phyloP scores from a whole-genome alignment of 2,888 invertebrate genomes.

The Gasteruption jaculator region DNA sequence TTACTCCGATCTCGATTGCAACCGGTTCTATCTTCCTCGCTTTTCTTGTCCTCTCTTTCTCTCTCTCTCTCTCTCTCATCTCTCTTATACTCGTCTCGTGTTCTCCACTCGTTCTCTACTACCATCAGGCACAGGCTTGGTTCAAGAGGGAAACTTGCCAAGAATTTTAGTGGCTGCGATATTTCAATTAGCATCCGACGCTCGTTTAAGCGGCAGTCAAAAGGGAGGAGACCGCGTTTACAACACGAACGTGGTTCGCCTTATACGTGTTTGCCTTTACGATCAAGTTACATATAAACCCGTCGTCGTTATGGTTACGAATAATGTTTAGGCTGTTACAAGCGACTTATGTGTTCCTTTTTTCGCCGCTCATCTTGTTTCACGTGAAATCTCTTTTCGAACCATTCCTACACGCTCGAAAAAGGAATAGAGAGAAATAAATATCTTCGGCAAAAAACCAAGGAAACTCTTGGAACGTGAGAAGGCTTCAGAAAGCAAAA shows the following conservation, averaged over 20 bases:
- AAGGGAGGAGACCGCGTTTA: slow-evolving; percentile 24
- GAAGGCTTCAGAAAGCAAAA: no score
- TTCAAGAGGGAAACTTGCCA: slow-evolving; percentile 38
- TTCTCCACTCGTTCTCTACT: slow-evolving; percentile 20
- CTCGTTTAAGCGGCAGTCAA: slow-evolving; percentile 40
- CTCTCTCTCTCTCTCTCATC: slow-evolving; percentile 17
- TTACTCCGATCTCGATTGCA: slow-evolving; percentile 21
- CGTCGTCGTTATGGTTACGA: no score
- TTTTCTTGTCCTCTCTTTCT: slow-evolving; percentile 17
- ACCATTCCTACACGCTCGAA: no score
- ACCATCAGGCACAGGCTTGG: no score
- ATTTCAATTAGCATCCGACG: slow-evolving; percentile 48
- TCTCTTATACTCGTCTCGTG: slow-evolving; percentile 21
- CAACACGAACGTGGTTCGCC: slow-evolving; percentile 15
- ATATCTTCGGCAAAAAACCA: no score
- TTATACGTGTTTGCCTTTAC: slow-evolving; percentile 21
- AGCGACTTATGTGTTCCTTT: no score
- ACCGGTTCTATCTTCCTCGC: slow-evolving; percentile 20
- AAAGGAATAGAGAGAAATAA: no score
- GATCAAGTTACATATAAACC: slow-evolving; percentile 15
- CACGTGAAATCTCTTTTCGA: no score
- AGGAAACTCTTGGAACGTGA: no score
- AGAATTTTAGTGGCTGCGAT: slow-evolving; percentile 47
- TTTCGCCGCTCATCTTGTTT: no score
- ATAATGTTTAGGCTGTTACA: no score